phyloP scores from a whole-genome alignment of 2,888 invertebrate genomes.

The Apamea crenata region DNA sequence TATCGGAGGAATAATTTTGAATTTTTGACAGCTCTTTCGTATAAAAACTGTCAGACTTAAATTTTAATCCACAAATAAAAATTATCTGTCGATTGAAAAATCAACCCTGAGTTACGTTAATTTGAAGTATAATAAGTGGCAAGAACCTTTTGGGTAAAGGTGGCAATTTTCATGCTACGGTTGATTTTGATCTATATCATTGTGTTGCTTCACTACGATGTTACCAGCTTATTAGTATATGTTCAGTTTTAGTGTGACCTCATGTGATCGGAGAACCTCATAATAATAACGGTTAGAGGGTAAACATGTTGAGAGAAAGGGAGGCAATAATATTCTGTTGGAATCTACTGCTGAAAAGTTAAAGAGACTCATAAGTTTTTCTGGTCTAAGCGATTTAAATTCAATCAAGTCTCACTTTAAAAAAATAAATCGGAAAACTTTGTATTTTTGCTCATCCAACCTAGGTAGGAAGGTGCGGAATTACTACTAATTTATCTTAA shows the following conservation, averaged over 20 bases:
- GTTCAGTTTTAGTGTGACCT: neutral
- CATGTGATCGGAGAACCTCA: neutral
- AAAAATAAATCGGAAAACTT: neutral
- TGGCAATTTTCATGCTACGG: neutral
- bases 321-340: neutral
- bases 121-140: too few species aligned
- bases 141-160: neutral
- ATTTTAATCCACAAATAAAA: too few species aligned
- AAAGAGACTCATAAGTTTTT: neutral
- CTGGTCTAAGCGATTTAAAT: too few species aligned
- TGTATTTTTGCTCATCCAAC: neutral
- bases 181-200: slow-evolving; percentile 3
- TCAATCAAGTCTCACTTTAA: neutral
- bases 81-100: too few species aligned
- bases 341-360: neutral
- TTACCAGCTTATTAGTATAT: slow-evolving; percentile 50
- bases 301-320: neutral
- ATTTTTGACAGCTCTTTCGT: too few species aligned
- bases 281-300: neutral
- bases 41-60: too few species aligned
- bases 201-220: slow-evolving; percentile 35
- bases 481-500: neutral
- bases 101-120: too few species aligned
- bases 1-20: too few species aligned
- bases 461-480: neutral